These are phyloP conservation scores for Gasterosteus aculeatus DNA, from an alignment of 2,113 vertebrate species.

Conservation along the genomic window DNA sequence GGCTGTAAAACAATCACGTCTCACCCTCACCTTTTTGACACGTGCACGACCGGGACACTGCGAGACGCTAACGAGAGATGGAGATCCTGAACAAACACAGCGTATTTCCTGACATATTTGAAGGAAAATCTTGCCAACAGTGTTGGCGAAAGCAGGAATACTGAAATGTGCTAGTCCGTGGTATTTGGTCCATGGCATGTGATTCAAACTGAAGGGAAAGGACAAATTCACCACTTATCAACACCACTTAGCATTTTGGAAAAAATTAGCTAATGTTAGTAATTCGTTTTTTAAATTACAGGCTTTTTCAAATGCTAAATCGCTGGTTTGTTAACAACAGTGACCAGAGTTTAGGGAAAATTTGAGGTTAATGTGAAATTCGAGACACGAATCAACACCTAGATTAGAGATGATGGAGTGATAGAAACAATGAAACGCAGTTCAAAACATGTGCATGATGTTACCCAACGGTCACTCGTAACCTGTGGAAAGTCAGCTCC, in stretches of 20 bases:
- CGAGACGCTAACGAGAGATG: background rate
- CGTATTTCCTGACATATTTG: background rate
- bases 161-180: conserved; percentile 13
- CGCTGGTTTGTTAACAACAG: background rate
- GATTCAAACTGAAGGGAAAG: background rate
- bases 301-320: background rate
- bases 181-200: background rate
- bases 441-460: background rate
- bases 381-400: conserved; percentile 9
- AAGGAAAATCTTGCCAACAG: background rate
- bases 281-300: background rate
- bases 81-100: background rate
- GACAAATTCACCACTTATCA: background rate
- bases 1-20: background rate
- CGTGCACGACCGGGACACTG: background rate
- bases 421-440: background rate
- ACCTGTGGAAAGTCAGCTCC: background rate
- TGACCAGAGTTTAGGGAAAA: background rate
- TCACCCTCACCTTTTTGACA: background rate
- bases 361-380: conserved; percentile 18
- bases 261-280: background rate
- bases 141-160: conserved; percentile 1
- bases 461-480: background rate
- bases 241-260: background rate
- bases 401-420: background rate